A percentile compares a stretch with the other conserved stretches of the same genome.
Conservation (phyloP, 2,888 invertebrate species). For the Hedya salicella region DNA sequence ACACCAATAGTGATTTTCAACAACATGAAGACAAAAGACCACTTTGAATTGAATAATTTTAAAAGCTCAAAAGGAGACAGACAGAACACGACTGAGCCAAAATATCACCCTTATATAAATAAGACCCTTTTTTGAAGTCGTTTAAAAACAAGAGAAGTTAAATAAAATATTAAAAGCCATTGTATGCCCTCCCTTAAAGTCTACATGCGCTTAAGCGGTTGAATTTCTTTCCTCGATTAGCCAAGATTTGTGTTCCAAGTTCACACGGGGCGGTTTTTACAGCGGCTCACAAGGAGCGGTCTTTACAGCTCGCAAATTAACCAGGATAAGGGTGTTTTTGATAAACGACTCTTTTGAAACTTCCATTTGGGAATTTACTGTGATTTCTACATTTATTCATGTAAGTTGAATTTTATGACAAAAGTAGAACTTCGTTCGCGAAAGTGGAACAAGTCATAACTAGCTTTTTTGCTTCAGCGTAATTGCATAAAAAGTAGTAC, state of each 20-base stretch:
- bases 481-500: too few relatives aligned
- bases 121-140: too few relatives aligned
- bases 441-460: too few relatives aligned
- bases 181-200: neutral
- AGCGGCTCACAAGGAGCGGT: slow-evolving; percentile 35
- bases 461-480: too few relatives aligned
- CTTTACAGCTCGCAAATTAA: slow-evolving; percentile 41
- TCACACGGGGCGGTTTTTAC: slow-evolving; percentile 45
- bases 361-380: slow-evolving; percentile 20
- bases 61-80: too few relatives aligned
- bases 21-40: too few relatives aligned
- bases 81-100: too few relatives aligned
- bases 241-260: slow-evolving; percentile 70
- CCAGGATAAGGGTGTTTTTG: slow-evolving; percentile 33
- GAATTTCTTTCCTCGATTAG: slow-evolving; percentile 61
- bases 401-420: slow-evolving; percentile 28
- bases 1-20: too few relatives aligned
- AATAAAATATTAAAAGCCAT: too few relatives aligned
- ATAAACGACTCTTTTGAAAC: slow-evolving; percentile 39
- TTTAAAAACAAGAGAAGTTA: too few relatives aligned
- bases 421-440: slow-evolving; percentile 4
- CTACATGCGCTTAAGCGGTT: slow-evolving; percentile 45
- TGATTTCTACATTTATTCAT: slow-evolving; percentile 32
- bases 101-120: too few relatives aligned
- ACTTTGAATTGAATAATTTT: too few relatives aligned